These are phyloP conservation scores for Hoplostethus atlanticus DNA, from an alignment of 2,797 vertebrate genomes.

Conservation along the genomic window DNA sequence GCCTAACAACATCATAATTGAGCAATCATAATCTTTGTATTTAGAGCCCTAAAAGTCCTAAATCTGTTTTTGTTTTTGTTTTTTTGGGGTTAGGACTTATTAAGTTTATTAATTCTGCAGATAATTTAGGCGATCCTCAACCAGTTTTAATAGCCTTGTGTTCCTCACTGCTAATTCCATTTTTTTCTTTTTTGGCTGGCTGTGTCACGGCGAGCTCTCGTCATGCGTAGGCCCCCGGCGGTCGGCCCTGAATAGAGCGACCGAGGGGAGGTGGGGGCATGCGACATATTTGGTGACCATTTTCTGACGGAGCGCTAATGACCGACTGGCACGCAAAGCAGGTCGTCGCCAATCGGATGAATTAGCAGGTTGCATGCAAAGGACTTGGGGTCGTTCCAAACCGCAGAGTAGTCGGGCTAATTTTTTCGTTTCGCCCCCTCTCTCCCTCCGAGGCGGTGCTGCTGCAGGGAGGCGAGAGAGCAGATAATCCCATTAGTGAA, in stretches of 20 bases:
- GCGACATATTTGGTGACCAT: conserved; percentile 84
- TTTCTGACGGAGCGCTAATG: conserved; percentile 77
- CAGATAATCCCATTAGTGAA: conserved; percentile 80
- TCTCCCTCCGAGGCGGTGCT: conserved; percentile 29
- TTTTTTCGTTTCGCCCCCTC: conserved; percentile 68
- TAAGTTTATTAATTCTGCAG: background rate
- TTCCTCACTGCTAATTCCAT: conserved; percentile 80
- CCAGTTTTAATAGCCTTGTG: conserved; percentile 69
- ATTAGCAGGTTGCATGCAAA: conserved; percentile 85
- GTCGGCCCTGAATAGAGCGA: conserved; percentile 68
- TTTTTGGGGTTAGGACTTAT: background rate
- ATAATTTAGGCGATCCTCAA: background rate
- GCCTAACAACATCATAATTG: no score
- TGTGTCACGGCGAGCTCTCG: conserved; percentile 70
- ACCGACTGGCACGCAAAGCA: conserved; percentile 82
- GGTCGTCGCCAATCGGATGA: conserved; percentile 70
- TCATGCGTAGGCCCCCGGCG: conserved; percentile 58
- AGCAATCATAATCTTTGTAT: no score
- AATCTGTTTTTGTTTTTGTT: no score
- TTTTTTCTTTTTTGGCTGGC: conserved; percentile 51
- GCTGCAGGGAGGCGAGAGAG: conserved; percentile 56
- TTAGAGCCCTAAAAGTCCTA: no score
- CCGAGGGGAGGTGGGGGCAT: conserved; percentile 62
- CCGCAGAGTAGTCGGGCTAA: conserved; percentile 56
- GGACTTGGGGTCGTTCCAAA: conserved; percentile 65